These are phyloP conservation scores for Ceratitis capitata DNA, from an alignment of 1,140 invertebrate genomes.

Conservation along the genomic window DNA sequence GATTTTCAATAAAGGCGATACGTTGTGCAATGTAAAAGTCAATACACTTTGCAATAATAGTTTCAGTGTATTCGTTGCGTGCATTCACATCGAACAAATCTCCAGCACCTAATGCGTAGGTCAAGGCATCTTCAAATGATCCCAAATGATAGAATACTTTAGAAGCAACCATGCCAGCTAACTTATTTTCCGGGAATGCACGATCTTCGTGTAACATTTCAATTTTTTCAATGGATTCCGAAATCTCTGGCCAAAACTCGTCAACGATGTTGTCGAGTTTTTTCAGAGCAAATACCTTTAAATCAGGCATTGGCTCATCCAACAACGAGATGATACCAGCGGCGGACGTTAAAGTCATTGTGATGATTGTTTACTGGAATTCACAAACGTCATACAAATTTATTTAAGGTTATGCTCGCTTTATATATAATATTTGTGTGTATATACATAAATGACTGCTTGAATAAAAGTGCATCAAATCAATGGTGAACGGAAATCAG, in stretches of 20 bases:
- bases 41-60: slow-evolving; percentile 95
- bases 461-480: too few species aligned
- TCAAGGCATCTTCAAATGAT: slow-evolving; percentile 94
- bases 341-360: slow-evolving; percentile 68
- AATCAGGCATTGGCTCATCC: slow-evolving; percentile 90
- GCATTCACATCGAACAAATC: slow-evolving; percentile 94
- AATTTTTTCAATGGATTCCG: slow-evolving; percentile 97
- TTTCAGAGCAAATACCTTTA: slow-evolving; percentile 91
- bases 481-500: too few species aligned
- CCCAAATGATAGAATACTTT: slow-evolving; percentile 99
- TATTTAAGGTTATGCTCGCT: neutral
- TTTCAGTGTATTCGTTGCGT: slow-evolving; percentile 95
- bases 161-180: slow-evolving; percentile 96
- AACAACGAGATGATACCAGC: slow-evolving; percentile 95
- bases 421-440: too few species aligned
- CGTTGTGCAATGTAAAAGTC: slow-evolving; percentile 93
- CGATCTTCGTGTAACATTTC: slow-evolving; percentile 96
- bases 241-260: slow-evolving; percentile 98
- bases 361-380: slow-evolving; percentile 40
- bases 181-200: slow-evolving; percentile 84
- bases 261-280: slow-evolving; percentile 95
- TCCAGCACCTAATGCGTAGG: slow-evolving; percentile 92
- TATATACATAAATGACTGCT: too few species aligned
- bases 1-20: slow-evolving; percentile 73
- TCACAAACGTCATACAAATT: neutral